A percentile compares a stretch with the other conserved stretches of the same genome.
Conservation (phyloP, 2,113 vertebrate species). For the Cricetomys ansorgei region DNA sequence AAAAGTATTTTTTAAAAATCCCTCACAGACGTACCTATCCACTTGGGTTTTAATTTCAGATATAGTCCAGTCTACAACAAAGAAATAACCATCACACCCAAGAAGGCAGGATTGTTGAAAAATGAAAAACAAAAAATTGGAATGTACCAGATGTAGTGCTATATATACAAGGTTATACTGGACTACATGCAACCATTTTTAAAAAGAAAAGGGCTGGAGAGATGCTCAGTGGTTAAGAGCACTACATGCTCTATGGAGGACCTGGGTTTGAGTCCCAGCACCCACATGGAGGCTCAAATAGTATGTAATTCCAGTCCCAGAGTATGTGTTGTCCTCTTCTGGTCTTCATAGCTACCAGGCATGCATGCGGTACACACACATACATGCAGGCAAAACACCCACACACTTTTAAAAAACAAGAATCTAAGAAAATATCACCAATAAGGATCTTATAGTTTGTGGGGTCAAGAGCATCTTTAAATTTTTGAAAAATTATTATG, state of each 20-base stretch:
- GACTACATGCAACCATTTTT: neutral
- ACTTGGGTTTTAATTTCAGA: neutral
- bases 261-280: neutral
- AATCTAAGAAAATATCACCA: slow-evolving; percentile 18
- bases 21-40: neutral
- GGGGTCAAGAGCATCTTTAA: neutral
- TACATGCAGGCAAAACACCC: neutral
- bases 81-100: neutral
- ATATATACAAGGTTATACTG: neutral
- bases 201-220: neutral
- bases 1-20: no score
- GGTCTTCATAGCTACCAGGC: neutral
- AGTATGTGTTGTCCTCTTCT: neutral
- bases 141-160: neutral
- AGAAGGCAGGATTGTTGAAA: neutral
- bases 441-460: neutral
- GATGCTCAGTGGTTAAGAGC: neutral
- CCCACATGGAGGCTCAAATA: neutral
- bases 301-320: neutral
- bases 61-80: neutral
- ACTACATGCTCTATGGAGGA: neutral
- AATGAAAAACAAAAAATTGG: neutral
- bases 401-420: neutral
- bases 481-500: no score
- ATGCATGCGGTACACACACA: neutral